A percentile compares a stretch with the other conserved stretches of the same genome.
phyloP scores from a whole-genome alignment of 2,113 vertebrate species.

The Petromus typicus region DNA sequence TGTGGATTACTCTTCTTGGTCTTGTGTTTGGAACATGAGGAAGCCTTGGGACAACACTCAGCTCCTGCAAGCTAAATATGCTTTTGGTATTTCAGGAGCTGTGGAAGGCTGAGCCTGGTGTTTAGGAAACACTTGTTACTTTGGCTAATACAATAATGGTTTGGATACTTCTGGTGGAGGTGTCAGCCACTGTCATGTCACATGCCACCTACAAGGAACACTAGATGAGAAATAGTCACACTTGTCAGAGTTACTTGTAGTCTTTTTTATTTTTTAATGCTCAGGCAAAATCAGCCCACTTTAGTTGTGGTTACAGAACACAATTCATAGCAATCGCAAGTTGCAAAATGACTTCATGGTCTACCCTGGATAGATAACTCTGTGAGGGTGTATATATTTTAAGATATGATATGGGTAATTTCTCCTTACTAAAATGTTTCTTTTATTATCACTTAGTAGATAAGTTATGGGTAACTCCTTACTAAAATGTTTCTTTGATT shows the following conservation, averaged over 20 bases:
- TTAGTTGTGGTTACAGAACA: neutral
- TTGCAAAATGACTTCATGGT: neutral
- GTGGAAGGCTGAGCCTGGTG: neutral
- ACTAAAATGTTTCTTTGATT: neutral
- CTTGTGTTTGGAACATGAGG: neutral
- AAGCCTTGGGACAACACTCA: neutral
- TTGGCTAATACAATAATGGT: neutral
- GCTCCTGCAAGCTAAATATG: neutral
- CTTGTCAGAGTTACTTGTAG: neutral
- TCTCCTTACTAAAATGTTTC: neutral
- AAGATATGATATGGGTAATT: neutral
- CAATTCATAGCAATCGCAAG: conserved; percentile 37
- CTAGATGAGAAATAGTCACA: neutral
- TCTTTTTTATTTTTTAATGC: conserved; percentile 30
- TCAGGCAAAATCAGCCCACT: conserved; percentile 7
- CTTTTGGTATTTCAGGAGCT: neutral
- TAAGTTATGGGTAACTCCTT: neutral
- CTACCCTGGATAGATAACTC: neutral
- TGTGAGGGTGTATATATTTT: neutral
- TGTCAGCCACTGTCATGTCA: neutral
- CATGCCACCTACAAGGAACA: neutral
- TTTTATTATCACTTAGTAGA: neutral
- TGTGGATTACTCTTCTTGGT: neutral
- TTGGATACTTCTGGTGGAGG: neutral
- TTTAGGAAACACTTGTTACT: neutral